A percentile compares a stretch with the other conserved stretches of the same genome.
These are phyloP conservation scores for Teleogryllus occipitalis DNA, from an alignment of 1,140 invertebrate species.

Conservation along the genomic window DNA sequence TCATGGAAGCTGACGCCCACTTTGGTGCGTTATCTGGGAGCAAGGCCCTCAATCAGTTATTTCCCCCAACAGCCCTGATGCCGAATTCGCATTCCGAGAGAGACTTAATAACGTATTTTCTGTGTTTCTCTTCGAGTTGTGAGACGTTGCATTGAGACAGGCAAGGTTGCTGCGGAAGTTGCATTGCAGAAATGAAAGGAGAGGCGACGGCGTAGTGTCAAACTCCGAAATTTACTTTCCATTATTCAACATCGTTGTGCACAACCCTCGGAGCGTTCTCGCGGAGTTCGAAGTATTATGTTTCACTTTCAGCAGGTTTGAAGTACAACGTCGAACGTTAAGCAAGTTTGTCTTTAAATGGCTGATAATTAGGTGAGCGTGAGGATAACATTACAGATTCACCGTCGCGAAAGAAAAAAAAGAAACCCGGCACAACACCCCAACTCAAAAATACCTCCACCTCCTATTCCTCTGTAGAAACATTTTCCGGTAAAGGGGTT, in stretches of 20 bases:
- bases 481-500: neutral
- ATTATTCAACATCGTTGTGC: neutral
- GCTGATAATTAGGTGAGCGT: neutral
- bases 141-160: neutral
- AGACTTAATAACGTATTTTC: neutral
- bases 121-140: neutral
- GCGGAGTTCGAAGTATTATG: neutral
- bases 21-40: neutral
- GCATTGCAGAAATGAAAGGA: neutral
- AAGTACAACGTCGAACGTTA: neutral
- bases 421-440: neutral
- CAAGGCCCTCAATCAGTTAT: neutral
- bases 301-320: neutral
- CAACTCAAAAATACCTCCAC: neutral
- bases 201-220: neutral
- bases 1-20: neutral
- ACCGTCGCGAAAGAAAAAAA: neutral
- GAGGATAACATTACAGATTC: neutral
- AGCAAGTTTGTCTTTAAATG: neutral
- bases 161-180: neutral
- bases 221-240: constrained; percentile 4
- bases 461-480: neutral
- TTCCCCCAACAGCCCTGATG: neutral
- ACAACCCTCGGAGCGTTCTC: neutral
- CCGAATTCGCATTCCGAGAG: neutral